Percentiles rank a stretch among this genome's conserved stretches.
Conservation (phyloP, 2,797 vertebrate species). For the Botia almorhae region DNA sequence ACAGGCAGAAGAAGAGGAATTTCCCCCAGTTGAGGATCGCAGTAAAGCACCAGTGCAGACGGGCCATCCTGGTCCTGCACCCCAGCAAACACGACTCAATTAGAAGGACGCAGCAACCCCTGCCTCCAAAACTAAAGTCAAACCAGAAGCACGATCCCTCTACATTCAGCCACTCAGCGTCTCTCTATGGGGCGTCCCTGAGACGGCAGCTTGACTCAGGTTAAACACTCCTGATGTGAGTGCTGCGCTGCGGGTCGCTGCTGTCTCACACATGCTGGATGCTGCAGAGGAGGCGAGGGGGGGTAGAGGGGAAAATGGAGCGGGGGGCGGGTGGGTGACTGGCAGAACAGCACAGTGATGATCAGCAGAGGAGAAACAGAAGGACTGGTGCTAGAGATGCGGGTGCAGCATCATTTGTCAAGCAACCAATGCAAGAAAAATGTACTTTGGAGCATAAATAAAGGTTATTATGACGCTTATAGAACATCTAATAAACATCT, state of each 20-base stretch:
- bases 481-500: background rate
- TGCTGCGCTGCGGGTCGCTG: conserved; percentile 25
- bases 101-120: conserved; percentile 19
- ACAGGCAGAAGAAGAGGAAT: conserved; percentile 85
- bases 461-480: too few relatives aligned
- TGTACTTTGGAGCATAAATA: too few relatives aligned
- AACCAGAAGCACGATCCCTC: conserved; percentile 15
- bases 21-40: conserved; percentile 87
- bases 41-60: conserved; percentile 86
- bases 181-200: background rate
- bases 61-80: conserved; percentile 78
- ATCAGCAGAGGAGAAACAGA: conserved; percentile 25
- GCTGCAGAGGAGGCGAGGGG: conserved; percentile 60
- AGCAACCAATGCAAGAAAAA: background rate
- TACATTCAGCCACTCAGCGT: conserved; percentile 7
- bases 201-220: conserved; percentile 34
- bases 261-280: conserved; percentile 60
- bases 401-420: background rate
- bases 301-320: conserved; percentile 45
- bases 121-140: conserved; percentile 40
- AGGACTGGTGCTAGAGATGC: background rate
- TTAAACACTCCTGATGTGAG: conserved; percentile 49
- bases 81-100: conserved; percentile 29
- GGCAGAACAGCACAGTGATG: conserved; percentile 3
- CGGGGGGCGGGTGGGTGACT: background rate